Evolutionary conservation across 2,113 vertebrate genomes (phyloP), one percentile per base, ranked within the genome.

Genomic region (Synchiropus splendidus): DNA sequence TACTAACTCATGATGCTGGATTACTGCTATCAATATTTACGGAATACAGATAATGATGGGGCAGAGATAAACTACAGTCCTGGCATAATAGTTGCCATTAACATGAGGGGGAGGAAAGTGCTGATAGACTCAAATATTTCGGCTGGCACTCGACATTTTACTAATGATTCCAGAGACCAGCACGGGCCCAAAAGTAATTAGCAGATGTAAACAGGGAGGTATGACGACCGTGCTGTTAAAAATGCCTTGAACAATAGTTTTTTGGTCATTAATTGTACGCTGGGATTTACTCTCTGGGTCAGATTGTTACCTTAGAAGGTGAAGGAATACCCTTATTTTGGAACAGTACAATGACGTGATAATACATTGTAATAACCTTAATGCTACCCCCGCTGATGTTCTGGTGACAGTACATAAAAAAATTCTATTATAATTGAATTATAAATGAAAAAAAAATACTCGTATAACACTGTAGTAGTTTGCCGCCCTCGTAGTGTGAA

Each of bases 21-120:
- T 65, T 59, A 73, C 79, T 75, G 74, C 83, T 85, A 86, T 82
- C 76, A 82, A 83, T 84, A 85, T 83, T 85, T 81, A 84, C 83
- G 80, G 79, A 78, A 77, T 74, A 74, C 72, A 78, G 70, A 85
- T 80, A 79, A 71, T 83, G 79, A 82, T 54, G 61, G 72, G 21
- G 21, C 21, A 27, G 21, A 27, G 21, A 27, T 27, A 27, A 27
- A 75, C 75, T 70, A 83, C 77, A 36, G 55, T 66, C 64, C 65
- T 18, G 60, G 45, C 59, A 68, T 84, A 80, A 84, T 85, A 78
- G 77, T 83, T 82, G 74, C 82, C 75, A 75, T 79, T 83, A 85
- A 21, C 32, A 59, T 12, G 17, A 77, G 64, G 56, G 49, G 65
- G 63, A 72, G 72, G 71, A 79, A 82, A 81, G 64, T 81, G 79